phyloP scores from a whole-genome alignment of 1,140 invertebrate species.

The Rhopalosiphum padi region DNA sequence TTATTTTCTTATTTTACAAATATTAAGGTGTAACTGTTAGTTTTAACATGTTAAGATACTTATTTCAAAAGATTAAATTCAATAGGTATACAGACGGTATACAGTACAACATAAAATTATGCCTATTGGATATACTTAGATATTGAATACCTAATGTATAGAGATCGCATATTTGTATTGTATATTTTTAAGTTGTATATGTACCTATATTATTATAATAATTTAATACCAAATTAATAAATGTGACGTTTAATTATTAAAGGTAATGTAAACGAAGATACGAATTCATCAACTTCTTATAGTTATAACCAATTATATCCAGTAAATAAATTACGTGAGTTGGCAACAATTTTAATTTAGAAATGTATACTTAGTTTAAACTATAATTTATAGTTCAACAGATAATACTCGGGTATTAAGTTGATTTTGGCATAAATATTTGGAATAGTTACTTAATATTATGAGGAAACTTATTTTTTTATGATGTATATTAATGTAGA shows the following conservation, averaged over 20 bases:
- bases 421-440: background rate
- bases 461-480: background rate
- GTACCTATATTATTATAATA: background rate
- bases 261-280: background rate
- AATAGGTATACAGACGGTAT: too few relatives aligned
- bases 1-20: too few relatives aligned
- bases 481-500: too few relatives aligned
- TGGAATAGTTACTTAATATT: background rate
- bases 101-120: too few relatives aligned
- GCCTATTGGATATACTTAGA: too few relatives aligned
- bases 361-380: slow-evolving; percentile 4
- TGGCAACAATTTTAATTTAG: background rate
- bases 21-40: too few relatives aligned
- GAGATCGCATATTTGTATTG: too few relatives aligned
- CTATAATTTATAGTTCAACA: background rate
- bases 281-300: background rate
- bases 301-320: slow-evolving; percentile 11
- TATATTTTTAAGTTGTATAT: background rate
- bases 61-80: too few relatives aligned
- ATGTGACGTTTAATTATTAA: background rate
- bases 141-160: too few relatives aligned
- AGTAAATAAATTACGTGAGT: slow-evolving; percentile 53
- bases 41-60: too few relatives aligned
- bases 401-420: background rate
- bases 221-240: background rate